Evolutionary conservation across 2,888 invertebrate genomes (phyloP).

Genomic region (Taenaris catops): DNA sequence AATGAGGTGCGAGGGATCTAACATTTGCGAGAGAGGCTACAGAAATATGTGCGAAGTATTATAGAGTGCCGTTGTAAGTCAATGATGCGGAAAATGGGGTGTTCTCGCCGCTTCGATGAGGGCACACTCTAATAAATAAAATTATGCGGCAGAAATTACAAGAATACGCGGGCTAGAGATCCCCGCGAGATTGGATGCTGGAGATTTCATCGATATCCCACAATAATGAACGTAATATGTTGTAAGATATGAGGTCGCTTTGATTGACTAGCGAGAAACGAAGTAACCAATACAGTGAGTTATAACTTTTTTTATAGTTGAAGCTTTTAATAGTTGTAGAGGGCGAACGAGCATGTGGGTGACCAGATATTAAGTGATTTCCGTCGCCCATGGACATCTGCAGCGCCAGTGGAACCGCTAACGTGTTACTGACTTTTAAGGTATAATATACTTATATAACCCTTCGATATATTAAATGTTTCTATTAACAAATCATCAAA

Average conservation of each 20-base stretch:
- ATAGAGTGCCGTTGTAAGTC: slow-evolving; percentile 79
- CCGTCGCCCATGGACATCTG: too few species aligned
- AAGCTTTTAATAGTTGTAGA: too few species aligned
- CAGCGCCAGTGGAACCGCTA: too few species aligned
- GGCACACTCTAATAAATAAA: slow-evolving; percentile 78
- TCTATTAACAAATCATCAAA: too few species aligned
- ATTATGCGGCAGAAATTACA: slow-evolving; percentile 79
- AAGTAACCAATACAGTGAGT: too few species aligned
- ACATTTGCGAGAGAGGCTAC: slow-evolving; percentile 64
- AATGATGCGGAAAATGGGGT: slow-evolving; percentile 79
- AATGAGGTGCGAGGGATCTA: slow-evolving; percentile 74
- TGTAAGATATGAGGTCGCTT: slow-evolving; percentile 48
- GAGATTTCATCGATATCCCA: slow-evolving; percentile 69
- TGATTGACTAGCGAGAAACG: slow-evolving; percentile 15
- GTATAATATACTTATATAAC: too few species aligned
- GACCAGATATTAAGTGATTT: too few species aligned
- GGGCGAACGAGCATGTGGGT: too few species aligned
- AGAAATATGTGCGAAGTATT: slow-evolving; percentile 79
- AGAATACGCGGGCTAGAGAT: slow-evolving; percentile 69
- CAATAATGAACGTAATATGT: slow-evolving; percentile 72
- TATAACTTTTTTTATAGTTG: too few species aligned
- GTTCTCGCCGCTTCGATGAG: slow-evolving; percentile 62
- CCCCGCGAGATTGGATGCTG: slow-evolving; percentile 71
- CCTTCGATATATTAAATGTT: too few species aligned
- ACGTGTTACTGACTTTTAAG: too few species aligned